Percentiles rank a stretch among this genome's conserved stretches.
These are phyloP conservation scores for Calliphora vomitoria DNA, from an alignment of 2,888 invertebrate genomes.

Conservation along the genomic window DNA sequence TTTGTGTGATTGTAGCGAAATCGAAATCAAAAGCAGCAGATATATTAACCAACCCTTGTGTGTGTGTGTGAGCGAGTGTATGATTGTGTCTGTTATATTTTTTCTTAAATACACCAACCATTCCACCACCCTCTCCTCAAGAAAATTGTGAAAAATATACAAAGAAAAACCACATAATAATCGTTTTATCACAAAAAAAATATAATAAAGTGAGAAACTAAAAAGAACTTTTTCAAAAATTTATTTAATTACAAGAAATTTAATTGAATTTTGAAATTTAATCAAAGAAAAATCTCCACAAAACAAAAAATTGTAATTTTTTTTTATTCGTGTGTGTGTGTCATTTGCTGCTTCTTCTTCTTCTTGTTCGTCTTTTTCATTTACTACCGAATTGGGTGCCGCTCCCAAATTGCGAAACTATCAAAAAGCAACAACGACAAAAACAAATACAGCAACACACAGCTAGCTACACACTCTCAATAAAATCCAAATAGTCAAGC, in stretches of 20 bases:
- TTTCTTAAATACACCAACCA: constrained; percentile 15
- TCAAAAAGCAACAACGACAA: constrained; percentile 68
- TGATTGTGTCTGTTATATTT: constrained; percentile 32
- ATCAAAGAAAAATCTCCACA: neutral
- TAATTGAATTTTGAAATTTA: neutral
- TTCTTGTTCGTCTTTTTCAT: constrained; percentile 48
- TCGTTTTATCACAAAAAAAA: constrained; percentile 11
- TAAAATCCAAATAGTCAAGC: neutral
- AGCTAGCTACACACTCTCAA: constrained; percentile 5
- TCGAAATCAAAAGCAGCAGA: constrained; percentile 64
- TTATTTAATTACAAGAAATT: neutral
- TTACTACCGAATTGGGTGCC: constrained; percentile 69
- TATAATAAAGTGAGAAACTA: constrained; percentile 12
- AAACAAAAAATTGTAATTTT: constrained; percentile 1
- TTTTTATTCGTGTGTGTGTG: constrained; percentile 18
- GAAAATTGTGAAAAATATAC: constrained; percentile 12
- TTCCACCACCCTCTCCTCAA: constrained; percentile 9
- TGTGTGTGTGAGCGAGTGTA: constrained; percentile 33
- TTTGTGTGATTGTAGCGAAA: constrained; percentile 63
- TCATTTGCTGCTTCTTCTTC: constrained; percentile 5
- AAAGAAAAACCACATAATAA: constrained; percentile 31
- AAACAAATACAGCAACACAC: constrained; percentile 69
- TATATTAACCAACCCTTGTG: constrained; percentile 41
- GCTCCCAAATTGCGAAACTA: constrained; percentile 73
- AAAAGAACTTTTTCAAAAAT: constrained; percentile 8